Conservation (phyloP, 2,113 vertebrate species). For the Gallinago media region DNA sequence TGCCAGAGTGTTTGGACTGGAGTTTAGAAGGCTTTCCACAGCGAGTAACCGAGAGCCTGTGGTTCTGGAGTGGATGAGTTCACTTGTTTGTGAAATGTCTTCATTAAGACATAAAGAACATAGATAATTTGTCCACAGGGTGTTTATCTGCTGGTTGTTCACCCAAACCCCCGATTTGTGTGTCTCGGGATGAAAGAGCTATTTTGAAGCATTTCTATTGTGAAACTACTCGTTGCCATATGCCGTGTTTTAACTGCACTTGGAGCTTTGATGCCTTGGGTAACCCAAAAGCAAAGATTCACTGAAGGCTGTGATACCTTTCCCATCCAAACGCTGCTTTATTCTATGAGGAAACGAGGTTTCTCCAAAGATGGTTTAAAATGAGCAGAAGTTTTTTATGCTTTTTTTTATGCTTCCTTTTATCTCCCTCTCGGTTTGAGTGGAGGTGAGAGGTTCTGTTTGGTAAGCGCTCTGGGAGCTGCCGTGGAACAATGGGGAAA, state of each 20-base stretch:
- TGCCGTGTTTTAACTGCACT: background rate
- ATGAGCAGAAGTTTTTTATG: background rate
- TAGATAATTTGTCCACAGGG: rapidly evolving
- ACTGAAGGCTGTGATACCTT: background rate
- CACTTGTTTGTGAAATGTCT: background rate
- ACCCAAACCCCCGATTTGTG: background rate
- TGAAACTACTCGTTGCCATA: background rate
- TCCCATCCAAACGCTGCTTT: background rate
- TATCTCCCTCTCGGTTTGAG: background rate
- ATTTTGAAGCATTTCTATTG: rapidly evolving
- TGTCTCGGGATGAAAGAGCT: background rate
- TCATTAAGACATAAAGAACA: background rate
- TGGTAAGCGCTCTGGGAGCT: background rate
- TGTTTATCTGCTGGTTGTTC: background rate
- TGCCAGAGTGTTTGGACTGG: background rate
- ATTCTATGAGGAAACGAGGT: background rate
- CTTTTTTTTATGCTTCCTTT: background rate
- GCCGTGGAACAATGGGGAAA: background rate
- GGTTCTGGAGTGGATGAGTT: background rate
- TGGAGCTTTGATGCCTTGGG: background rate
- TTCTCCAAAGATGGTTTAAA: background rate
- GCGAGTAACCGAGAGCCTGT: background rate
- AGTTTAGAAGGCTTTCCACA: background rate
- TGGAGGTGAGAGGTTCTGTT: background rate
- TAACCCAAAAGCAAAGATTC: background rate